These are phyloP conservation scores for Orchesella flavescens DNA, from an alignment of 2,888 invertebrate species.

Conservation along the genomic window DNA sequence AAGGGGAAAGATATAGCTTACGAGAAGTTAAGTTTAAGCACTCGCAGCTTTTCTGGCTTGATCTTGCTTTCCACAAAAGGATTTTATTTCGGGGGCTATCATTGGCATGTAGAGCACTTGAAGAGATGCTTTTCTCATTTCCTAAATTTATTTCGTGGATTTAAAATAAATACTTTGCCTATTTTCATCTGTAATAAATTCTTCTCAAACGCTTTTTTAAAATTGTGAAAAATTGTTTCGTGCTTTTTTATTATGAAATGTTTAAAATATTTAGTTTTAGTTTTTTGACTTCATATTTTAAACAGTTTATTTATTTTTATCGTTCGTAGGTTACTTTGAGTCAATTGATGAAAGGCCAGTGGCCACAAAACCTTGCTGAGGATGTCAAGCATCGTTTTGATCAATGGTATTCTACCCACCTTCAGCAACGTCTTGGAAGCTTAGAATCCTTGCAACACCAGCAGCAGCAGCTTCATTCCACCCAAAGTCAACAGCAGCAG, in stretches of 20 bases:
- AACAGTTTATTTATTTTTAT: too few species aligned
- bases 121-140: too few species aligned
- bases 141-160: too few species aligned
- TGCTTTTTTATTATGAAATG: not conserved
- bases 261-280: not conserved
- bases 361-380: slow-evolving; percentile 82
- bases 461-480: slow-evolving; percentile 70
- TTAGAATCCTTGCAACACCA: slow-evolving; percentile 72
- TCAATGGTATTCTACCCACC: slow-evolving; percentile 89
- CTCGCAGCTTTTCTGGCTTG: too few species aligned
- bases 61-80: too few species aligned
- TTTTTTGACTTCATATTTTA: too few species aligned
- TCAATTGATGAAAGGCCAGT: slow-evolving; percentile 87
- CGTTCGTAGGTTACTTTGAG: slow-evolving; percentile 77
- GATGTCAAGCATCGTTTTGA: slow-evolving; percentile 92
- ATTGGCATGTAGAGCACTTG: too few species aligned
- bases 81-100: too few species aligned
- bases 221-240: not conserved
- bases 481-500: not conserved
- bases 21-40: too few species aligned
- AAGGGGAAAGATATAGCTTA: too few species aligned
- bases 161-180: too few species aligned
- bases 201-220: not conserved
- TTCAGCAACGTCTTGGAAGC: slow-evolving; percentile 76
- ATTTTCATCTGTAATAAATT: not conserved